Evolutionary conservation across 2,113 vertebrate species (phyloP).

Genomic region (Marmota flaviventris): DNA sequence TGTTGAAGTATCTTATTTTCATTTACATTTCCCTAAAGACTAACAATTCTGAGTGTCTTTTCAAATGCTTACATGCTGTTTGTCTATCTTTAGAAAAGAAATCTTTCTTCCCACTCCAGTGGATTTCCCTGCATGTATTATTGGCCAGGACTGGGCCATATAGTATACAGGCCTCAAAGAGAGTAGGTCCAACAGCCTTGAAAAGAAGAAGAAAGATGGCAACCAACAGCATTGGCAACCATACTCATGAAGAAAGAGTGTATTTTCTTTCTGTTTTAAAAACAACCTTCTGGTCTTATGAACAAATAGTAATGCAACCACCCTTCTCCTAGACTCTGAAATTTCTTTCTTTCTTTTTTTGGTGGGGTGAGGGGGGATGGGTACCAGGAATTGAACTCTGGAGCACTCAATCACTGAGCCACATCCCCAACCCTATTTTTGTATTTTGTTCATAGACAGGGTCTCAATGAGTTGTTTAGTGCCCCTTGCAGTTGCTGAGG

Average conservation of each 20-base stretch:
- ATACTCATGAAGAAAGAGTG: neutral
- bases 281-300: neutral
- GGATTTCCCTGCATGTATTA: neutral
- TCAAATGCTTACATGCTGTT: neutral
- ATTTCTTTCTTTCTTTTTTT: no score
- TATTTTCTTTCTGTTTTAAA: slow-evolving; percentile 24
- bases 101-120: neutral
- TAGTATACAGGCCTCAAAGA: neutral
- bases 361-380: no score
- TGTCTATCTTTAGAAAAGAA: neutral
- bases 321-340: neutral
- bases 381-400: no score
- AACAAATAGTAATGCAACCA: neutral
- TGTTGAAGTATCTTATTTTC: neutral
- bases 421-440: no score
- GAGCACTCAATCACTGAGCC: no score
- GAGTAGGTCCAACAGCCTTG: neutral
- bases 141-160: slow-evolving; percentile 24
- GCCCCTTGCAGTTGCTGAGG: no score
- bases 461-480: no score
- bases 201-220: neutral
- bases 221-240: neutral
- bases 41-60: neutral
- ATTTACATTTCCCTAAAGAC: neutral
- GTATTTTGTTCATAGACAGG: no score